A percentile compares a stretch with the other conserved stretches of the same genome.
Conservation (phyloP, 1,140 invertebrate species). For the Scaptodrosophila lebanonensis region DNA sequence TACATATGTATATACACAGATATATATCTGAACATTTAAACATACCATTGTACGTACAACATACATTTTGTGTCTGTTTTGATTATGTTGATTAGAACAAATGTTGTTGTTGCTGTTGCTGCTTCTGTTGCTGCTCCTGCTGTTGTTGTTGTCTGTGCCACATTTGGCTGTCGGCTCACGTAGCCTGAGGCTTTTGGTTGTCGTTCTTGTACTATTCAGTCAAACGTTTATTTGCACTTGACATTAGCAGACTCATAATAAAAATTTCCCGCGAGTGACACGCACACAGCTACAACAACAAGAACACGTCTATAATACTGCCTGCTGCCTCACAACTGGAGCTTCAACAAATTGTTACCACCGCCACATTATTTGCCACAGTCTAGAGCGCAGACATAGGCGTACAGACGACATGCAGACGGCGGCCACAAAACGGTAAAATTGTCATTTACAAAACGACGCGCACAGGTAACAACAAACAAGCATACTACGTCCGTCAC, state of each 20-base stretch:
- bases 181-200: conserved; percentile 19
- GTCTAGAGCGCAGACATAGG: conserved; percentile 33
- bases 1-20: no score
- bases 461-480: conserved; percentile 31
- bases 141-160: conserved; percentile 6
- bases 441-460: conserved; percentile 68
- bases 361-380: conserved; percentile 12
- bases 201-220: conserved; percentile 16
- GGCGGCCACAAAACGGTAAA: conserved; percentile 63
- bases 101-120: conserved; percentile 33
- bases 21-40: no score
- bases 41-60: no score
- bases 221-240: conserved; percentile 70
- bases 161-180: conserved; percentile 26
- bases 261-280: conserved; percentile 62
- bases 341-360: conserved; percentile 52
- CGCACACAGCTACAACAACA: conserved; percentile 35
- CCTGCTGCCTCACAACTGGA: conserved; percentile 16
- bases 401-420: conserved; percentile 9
- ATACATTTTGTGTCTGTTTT: conserved; percentile 46
- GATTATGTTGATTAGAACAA: conserved; percentile 73
- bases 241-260: conserved; percentile 72
- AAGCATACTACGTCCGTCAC: background rate
- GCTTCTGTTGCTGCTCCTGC: conserved; percentile 9
- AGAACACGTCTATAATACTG: background rate